phyloP scores from a whole-genome alignment of 2,113 vertebrate genomes.

The Artemisiospiza belli region DNA sequence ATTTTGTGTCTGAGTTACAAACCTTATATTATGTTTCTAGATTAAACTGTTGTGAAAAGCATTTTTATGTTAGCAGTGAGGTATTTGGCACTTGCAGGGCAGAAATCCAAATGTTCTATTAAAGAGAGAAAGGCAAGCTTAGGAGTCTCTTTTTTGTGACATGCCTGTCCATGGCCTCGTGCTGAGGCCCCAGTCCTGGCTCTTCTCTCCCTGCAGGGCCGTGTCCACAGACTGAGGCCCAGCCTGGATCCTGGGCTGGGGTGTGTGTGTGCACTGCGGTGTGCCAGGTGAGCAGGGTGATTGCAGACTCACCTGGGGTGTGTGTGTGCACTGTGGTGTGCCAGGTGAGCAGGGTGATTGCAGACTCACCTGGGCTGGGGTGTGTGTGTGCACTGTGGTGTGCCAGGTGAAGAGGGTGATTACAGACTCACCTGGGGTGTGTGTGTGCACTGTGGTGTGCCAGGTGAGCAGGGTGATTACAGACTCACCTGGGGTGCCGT shows the following conservation, averaged over 20 bases:
- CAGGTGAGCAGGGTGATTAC: neutral
- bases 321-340: too few relatives aligned
- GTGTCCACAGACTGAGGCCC: neutral
- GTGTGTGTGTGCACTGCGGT: neutral
- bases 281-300: neutral
- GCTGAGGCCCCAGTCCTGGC: slow-evolving; percentile 21
- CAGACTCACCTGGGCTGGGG: neutral
- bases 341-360: too few relatives aligned
- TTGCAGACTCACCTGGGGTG: neutral
- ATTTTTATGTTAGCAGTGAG: neutral
- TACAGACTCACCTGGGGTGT: neutral
- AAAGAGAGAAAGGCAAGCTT: neutral
- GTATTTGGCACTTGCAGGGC: slow-evolving; percentile 1
- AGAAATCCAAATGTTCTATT: neutral
- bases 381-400: neutral
- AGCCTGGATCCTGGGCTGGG: neutral
- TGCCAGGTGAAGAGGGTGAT: neutral
- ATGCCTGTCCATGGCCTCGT: neutral
- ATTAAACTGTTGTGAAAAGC: slow-evolving; percentile 3
- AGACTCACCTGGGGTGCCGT: neutral
- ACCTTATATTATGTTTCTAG: slow-evolving; percentile 15
- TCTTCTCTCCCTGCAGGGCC: slow-evolving; percentile 20
- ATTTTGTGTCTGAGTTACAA: slow-evolving; percentile 24
- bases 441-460: neutral
- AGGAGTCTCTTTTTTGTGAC: neutral